Evolutionary conservation across 2,113 vertebrate genomes (phyloP).

Genomic region (Dendropsophus ebraccatus): DNA sequence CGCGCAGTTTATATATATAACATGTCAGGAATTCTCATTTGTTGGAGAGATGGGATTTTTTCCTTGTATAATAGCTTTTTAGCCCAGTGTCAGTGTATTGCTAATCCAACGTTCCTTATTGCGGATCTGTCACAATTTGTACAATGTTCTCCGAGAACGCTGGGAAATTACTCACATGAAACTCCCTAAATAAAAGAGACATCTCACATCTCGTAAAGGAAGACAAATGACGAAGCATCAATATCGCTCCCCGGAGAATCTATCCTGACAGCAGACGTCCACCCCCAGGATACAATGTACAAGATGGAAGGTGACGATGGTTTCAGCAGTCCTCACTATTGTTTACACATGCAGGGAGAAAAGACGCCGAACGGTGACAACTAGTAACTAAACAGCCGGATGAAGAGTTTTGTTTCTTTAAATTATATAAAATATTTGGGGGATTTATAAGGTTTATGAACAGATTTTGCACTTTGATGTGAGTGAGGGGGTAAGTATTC

Average conservation of each 20-base stretch:
- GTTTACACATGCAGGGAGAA: neutral
- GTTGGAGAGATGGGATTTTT: too few relatives aligned
- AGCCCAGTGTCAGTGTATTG: too few relatives aligned
- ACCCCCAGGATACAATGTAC: constrained; percentile 29
- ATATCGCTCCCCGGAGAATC: neutral
- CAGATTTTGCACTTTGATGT: neutral
- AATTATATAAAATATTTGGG: too few relatives aligned
- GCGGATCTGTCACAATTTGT: too few relatives aligned
- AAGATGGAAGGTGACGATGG: constrained; percentile 24
- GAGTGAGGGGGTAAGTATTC: too few relatives aligned
- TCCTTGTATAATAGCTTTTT: too few relatives aligned
- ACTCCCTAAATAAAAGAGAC: constrained; percentile 12
- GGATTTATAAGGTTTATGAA: neutral
- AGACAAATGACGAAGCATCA: constrained; percentile 46
- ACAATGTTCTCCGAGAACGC: neutral
- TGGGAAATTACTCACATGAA: constrained; percentile 19
- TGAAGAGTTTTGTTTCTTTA: too few relatives aligned
- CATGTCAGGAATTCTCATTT: too few relatives aligned
- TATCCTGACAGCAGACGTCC: constrained; percentile 49
- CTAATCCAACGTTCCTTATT: too few relatives aligned
- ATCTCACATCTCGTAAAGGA: constrained; percentile 22
- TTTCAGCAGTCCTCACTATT: constrained; percentile 20
- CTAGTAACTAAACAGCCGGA: neutral
- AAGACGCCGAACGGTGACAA: neutral
- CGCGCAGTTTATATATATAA: too few relatives aligned